phyloP scores from a whole-genome alignment of 2,797 vertebrate species.

The Malacoctenus gilli region DNA sequence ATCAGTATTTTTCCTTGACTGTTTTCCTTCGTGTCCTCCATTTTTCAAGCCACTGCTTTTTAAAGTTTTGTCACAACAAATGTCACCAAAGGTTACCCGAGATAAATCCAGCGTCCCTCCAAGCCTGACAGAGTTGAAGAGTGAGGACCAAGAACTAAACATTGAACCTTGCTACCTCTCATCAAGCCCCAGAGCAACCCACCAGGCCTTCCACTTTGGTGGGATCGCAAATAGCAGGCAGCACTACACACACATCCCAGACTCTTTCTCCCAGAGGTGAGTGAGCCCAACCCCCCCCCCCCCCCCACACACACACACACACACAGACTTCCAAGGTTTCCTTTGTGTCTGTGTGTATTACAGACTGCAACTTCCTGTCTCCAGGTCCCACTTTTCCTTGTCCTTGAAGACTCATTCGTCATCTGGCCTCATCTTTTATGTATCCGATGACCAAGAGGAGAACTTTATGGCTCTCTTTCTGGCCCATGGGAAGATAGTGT shows the following conservation, averaged over 20 bases:
- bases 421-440: conserved; percentile 91
- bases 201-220: conserved; percentile 85
- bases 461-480: conserved; percentile 91
- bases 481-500: conserved; percentile 87
- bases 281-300: too few relatives aligned
- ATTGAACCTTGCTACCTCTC: conserved; percentile 82
- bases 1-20: too few relatives aligned
- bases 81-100: conserved; percentile 79
- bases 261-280: conserved; percentile 87
- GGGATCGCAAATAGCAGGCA: conserved; percentile 90
- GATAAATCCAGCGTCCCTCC: conserved; percentile 79
- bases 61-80: too few relatives aligned
- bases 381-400: conserved; percentile 91
- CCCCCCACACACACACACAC: too few relatives aligned
- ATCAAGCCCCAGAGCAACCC: conserved; percentile 78
- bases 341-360: conserved; percentile 16
- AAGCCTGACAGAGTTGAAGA: conserved; percentile 75
- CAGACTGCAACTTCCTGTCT: conserved; percentile 9
- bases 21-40: too few relatives aligned
- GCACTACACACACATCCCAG: conserved; percentile 85
- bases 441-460: conserved; percentile 86
- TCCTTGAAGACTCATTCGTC: conserved; percentile 90
- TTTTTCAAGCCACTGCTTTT: too few relatives aligned
- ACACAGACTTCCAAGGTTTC: too few relatives aligned
- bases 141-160: conserved; percentile 64